Conservation (phyloP, 2,888 invertebrate genomes). For the Noctua fimbriata region DNA sequence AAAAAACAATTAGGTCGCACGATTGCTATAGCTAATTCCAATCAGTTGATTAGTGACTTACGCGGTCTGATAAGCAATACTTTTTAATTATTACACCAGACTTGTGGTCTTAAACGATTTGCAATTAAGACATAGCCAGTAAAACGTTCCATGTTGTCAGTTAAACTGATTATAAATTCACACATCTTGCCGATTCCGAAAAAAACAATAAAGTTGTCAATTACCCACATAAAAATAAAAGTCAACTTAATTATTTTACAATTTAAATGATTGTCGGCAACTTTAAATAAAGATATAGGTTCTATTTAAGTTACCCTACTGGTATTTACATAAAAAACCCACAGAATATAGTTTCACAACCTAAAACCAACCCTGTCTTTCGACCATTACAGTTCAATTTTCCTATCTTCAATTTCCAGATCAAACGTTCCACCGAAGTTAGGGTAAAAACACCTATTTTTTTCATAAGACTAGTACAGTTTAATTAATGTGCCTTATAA, state of each 20-base stretch:
- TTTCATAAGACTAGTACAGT: constrained; percentile 61
- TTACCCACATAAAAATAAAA: constrained; percentile 41
- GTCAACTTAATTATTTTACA: constrained; percentile 47
- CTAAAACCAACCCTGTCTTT: neutral
- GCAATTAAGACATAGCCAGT: constrained; percentile 6
- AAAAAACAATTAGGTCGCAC: constrained; percentile 49
- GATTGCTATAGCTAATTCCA: constrained; percentile 52
- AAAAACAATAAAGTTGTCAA: constrained; percentile 6
- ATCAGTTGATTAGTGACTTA: constrained; percentile 59
- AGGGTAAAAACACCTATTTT: constrained; percentile 54
- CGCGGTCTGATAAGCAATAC: constrained; percentile 55
- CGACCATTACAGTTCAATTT: constrained; percentile 11
- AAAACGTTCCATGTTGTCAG: neutral
- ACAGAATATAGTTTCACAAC: neutral
- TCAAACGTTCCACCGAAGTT: constrained; percentile 62
- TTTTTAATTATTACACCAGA: constrained; percentile 51
- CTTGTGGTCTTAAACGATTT: constrained; percentile 27
- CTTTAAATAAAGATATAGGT: constrained; percentile 53
- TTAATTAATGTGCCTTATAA: constrained; percentile 73
- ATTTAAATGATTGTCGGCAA: constrained; percentile 45
- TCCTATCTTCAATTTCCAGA: constrained; percentile 34
- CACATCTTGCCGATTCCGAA: neutral
- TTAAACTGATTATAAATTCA: constrained; percentile 27
- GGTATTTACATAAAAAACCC: constrained; percentile 54
- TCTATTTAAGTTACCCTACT: constrained; percentile 51